Conservation (phyloP, 2,113 vertebrate genomes). For the Procavia capensis region DNA sequence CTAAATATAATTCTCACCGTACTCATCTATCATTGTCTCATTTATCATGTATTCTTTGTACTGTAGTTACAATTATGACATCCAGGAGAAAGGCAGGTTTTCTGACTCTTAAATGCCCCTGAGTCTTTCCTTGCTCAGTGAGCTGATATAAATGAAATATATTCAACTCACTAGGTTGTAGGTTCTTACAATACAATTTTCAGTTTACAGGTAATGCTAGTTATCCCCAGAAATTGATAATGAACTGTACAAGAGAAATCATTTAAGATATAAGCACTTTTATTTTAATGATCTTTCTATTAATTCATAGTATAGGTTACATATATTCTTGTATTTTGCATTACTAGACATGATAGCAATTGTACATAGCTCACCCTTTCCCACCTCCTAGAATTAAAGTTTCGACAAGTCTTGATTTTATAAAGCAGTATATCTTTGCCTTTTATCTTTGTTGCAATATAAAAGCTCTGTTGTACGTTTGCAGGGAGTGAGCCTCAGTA, state of each 20-base stretch:
- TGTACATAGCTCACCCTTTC: background rate
- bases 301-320: background rate
- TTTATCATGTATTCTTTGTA: constrained; percentile 74
- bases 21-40: constrained; percentile 73
- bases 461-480: background rate
- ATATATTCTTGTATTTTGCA: background rate
- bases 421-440: background rate
- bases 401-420: background rate
- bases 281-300: background rate
- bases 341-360: background rate
- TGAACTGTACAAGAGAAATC: background rate
- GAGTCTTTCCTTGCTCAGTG: constrained; percentile 38
- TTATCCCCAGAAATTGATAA: constrained; percentile 28
- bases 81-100: constrained; percentile 46
- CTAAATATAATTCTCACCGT: constrained; percentile 70
- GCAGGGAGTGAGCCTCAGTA: background rate
- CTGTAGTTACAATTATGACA: constrained; percentile 53
- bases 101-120: constrained; percentile 51
- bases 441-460: background rate
- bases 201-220: constrained; percentile 58
- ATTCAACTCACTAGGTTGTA: constrained; percentile 31
- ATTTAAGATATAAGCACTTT: constrained; percentile 36
- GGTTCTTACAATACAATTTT: constrained; percentile 52
- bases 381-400: background rate
- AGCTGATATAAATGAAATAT: constrained; percentile 67